A percentile compares a stretch with the other conserved stretches of the same genome.
These are phyloP conservation scores for Actinemys pallida DNA, from an alignment of 2,113 vertebrate genomes.

Conservation along the genomic window DNA sequence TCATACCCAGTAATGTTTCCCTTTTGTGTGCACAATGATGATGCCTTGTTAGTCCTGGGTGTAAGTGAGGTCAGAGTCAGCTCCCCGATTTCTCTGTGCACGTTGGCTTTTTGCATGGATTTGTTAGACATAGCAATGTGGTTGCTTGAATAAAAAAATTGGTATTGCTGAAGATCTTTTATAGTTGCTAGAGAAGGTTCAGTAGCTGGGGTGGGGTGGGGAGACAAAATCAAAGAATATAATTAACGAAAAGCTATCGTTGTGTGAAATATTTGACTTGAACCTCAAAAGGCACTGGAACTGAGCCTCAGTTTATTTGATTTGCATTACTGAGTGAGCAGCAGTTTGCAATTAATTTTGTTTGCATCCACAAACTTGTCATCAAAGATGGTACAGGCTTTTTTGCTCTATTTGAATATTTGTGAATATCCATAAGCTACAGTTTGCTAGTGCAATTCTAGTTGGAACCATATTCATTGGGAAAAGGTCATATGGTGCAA, in stretches of 20 bases:
- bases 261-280: background rate
- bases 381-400: background rate
- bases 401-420: background rate
- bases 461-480: background rate
- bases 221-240: background rate
- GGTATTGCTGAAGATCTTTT: background rate
- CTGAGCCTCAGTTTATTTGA: background rate
- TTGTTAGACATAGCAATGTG: background rate
- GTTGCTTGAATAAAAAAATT: background rate
- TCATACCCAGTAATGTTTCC: background rate
- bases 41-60: background rate
- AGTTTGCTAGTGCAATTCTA: background rate
- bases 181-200: background rate
- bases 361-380: background rate
- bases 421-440: background rate
- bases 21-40: background rate
- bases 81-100: background rate
- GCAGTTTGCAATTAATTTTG: background rate
- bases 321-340: accelerated
- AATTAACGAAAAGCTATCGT: background rate
- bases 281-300: background rate
- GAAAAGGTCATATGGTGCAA: background rate
- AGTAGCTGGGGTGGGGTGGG: background rate
- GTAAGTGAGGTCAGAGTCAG: background rate
- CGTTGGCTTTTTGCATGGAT: background rate